phyloP scores from a whole-genome alignment of 2,797 vertebrate genomes.

The Parauchenoglanis punctatus region DNA sequence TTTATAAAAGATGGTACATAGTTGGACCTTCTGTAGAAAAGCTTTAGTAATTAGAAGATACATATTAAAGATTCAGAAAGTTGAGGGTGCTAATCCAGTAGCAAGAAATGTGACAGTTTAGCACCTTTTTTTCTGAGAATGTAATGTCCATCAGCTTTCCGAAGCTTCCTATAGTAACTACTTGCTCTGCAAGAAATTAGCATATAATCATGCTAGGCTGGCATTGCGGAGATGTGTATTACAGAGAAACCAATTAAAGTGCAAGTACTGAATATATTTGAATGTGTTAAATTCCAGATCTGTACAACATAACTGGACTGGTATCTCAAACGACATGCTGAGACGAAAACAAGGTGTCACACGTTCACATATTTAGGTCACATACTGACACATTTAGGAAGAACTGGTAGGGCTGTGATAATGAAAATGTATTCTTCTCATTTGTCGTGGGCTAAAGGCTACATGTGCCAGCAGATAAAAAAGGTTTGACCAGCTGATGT shows the following conservation, averaged over 20 bases:
- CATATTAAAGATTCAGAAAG: background rate
- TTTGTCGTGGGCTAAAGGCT: background rate
- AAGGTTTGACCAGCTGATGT: background rate
- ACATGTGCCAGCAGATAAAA: background rate
- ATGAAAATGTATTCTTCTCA: background rate
- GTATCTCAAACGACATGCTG: conserved; percentile 34
- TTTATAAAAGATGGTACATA: background rate
- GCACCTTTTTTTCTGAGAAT: background rate
- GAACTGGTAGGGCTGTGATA: too few relatives aligned
- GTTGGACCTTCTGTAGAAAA: background rate
- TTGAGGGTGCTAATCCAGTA: background rate
- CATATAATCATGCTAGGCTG: conserved; percentile 58
- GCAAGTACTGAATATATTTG: conserved; percentile 64
- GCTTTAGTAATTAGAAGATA: background rate
- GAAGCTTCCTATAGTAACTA: conserved; percentile 55
- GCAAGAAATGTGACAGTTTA: background rate
- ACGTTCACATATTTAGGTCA: conserved; percentile 28
- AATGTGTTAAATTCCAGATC: conserved; percentile 58
- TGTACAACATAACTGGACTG: conserved; percentile 50
- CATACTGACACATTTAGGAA: background rate
- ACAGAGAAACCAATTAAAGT: conserved; percentile 62
- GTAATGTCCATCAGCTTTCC: conserved; percentile 46
- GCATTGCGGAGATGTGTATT: conserved; percentile 41
- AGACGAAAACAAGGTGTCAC: conserved; percentile 4
- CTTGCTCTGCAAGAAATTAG: conserved; percentile 56